Base-by-base conservation (phyloP, 2,113 vertebrate species). In the Phocoena phocoena region DNA sequence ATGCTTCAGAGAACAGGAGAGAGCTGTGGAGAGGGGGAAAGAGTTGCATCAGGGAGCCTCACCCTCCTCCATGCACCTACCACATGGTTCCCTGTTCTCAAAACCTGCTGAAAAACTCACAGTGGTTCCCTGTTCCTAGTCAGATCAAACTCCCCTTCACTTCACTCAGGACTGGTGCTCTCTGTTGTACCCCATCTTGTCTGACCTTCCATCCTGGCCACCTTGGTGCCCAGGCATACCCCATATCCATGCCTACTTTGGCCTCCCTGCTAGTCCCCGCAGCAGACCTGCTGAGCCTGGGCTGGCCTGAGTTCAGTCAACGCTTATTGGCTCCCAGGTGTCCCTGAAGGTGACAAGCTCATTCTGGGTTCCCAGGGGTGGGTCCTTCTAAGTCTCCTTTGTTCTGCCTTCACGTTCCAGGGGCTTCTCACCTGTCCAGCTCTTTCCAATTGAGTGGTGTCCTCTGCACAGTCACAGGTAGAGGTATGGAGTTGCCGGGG, bases 401-500 rank as follows among this genome's bases (percentile, higher is more conserved):
- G 7, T 38, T 65, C 31, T 26, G 0, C 68, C 58, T 90, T 47
- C 3, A 14, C 77, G 13, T 80, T 68, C 63, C 31, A 84, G 74
- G 44, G 76, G 11, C 84, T 44, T 23, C 93, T 82, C 95, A 99
- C 99, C 99, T 99, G 98, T 99, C 99, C 0, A 99, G 93, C 47
- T 99, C 98, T 83, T 98, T 98, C 99, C 99, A 99, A 62, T 99
- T 99, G 44, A 99, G 76, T 0, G 98, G 98, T 0, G 98, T 96
- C 25, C 95, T 99, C 96, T 98, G 99, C 92, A 98, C 89, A 0
- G 95, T 89, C 41, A 95, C 90, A 28, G 98, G 98, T 8, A 26
- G 88, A 0, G 98, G 98, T 73, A 44, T 21, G 21, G 88, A 15
- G 1, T 97, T 82, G 68, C 58, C 82, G 1, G 76, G 79, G 33